Conservation (phyloP, 1,140 invertebrate species). For the Diorhabda carinulata region DNA sequence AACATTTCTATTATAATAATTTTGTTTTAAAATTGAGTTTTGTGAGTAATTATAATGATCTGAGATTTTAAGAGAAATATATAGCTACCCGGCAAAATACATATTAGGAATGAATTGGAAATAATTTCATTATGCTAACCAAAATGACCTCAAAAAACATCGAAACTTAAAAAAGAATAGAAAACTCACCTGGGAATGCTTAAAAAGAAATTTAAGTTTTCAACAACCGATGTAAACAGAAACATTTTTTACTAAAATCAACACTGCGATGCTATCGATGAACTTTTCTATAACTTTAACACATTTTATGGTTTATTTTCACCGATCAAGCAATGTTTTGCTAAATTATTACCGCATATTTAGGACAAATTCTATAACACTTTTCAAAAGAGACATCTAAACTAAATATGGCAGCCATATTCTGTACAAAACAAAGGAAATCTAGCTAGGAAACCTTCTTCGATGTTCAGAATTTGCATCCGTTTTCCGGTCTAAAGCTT, state of each 20-base stretch:
- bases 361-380: slow-evolving; percentile 40
- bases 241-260: slow-evolving; percentile 42
- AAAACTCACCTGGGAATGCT: slow-evolving; percentile 41
- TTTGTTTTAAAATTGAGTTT: too few relatives aligned
- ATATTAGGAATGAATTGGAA: too few relatives aligned
- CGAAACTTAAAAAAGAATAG: not conserved
- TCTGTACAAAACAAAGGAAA: slow-evolving; percentile 50
- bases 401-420: slow-evolving; percentile 51
- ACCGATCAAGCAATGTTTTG: slow-evolving; percentile 32
- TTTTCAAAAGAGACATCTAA: slow-evolving; percentile 50
- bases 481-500: slow-evolving; percentile 43
- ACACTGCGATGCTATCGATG: slow-evolving; percentile 33
- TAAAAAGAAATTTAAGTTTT: slow-evolving; percentile 39
- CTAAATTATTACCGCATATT: slow-evolving; percentile 40
- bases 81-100: too few relatives aligned
- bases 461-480: slow-evolving; percentile 41
- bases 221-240: slow-evolving; percentile 47
- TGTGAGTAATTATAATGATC: too few relatives aligned
- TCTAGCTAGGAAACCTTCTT: slow-evolving; percentile 45
- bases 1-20: too few relatives aligned
- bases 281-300: slow-evolving; percentile 35
- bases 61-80: too few relatives aligned
- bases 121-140: not conserved
- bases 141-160: slow-evolving; percentile 9
- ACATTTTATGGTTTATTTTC: slow-evolving; percentile 36